Evolutionary conservation across 2,113 vertebrate genomes (phyloP), one percentile per base, ranked within the genome.

Genomic region (Ginglymostoma cirratum): DNA sequence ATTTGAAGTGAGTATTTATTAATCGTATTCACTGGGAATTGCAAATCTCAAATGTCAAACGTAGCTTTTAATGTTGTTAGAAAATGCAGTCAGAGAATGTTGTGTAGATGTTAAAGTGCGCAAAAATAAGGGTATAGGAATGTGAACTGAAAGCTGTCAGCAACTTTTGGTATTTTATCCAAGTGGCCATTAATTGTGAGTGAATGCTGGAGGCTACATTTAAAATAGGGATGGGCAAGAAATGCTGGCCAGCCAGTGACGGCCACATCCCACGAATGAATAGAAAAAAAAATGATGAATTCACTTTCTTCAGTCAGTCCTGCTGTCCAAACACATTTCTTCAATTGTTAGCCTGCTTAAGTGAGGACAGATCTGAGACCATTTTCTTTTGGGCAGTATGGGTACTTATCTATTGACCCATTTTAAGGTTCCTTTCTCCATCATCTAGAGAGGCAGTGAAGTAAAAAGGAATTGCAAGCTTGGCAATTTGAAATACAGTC

Each of bases 1-100:
- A 21, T 99, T 99, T 97, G 99, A 99, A 97, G 99, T 99, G 96
- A 96, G 87, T 78, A 27, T 69, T 42, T 24, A 7, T 19, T n/a
- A 34, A n/a, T 23, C 34, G 19, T 67, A 21, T 61, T 90, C 30
- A 34, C 85, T 85, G 48, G 48, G 48, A 48, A 48, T 48, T 2
- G 48, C 48, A 48, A 48, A 48, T 48, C 48, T 48, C 48, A 48
- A 48, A 48, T 48, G 3, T 48, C 48, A 48, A 48, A 48, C 48
- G 48, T 48, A 48, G 48, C 48, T 48, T 48, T 48, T 48, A 48
- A 3, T 2, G 48, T 48, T 48, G 48, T 55, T 55, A 17, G 27
- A 90, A 52, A 89, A 30, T 30, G 52, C 52, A 34, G 52, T 90
- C 30, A 1, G 87, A 90, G 48, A 61, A 90, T 90, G 52, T 90